Base-by-base conservation (phyloP, 2,797 vertebrate species). In the Agapornis canus region DNA sequence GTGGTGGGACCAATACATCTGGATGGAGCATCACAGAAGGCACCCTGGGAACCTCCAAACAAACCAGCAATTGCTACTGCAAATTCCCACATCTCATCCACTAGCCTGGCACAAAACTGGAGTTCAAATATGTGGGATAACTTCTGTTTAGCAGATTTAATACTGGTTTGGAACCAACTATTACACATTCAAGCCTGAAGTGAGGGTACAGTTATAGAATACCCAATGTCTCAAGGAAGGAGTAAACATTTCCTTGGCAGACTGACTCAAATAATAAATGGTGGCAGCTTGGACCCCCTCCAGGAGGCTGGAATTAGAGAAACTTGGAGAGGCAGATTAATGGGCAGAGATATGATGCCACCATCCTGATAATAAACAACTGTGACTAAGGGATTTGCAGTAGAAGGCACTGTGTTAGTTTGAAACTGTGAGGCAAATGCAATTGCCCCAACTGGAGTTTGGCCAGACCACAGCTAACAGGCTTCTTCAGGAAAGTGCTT, bases 191-290 rank as follows among this genome's bases (percentile, higher is more conserved):
- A 25, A 71, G 66, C 72, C 59, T 43, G 5, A 31, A 68, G 63
- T 11, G 14, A 86, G 45, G 52, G 31, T 9, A n/a, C 47, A 59
- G 75, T 1, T 9, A 42, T 26, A 59, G 47, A 40, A 68, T 11
- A 84, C 18, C 27, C 1, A 11, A 16, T 6, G 37, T 82, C 86
- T 45, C 23, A 6, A 66, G 43, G 51, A 78, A 65, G 64, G 70
- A 86, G 49, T 39, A 70, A 93, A 92, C 37, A 84, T 70, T 77
- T 80, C 90, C 81, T 51, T 86, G 73, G 83, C 77, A 95, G 83
- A 57, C 4, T 48, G 90, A 89, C 75, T 94, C 83, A n/a, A 82
- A 70, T 82, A 95, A 94, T 86, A 82, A 92, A 86, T 56, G 75
- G 64, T 61, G 90, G 88, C 88, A 92, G 90, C 77, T 65, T 88